phyloP scores from a whole-genome alignment of 2,888 invertebrate genomes.

The Halictus quadricinctus region DNA sequence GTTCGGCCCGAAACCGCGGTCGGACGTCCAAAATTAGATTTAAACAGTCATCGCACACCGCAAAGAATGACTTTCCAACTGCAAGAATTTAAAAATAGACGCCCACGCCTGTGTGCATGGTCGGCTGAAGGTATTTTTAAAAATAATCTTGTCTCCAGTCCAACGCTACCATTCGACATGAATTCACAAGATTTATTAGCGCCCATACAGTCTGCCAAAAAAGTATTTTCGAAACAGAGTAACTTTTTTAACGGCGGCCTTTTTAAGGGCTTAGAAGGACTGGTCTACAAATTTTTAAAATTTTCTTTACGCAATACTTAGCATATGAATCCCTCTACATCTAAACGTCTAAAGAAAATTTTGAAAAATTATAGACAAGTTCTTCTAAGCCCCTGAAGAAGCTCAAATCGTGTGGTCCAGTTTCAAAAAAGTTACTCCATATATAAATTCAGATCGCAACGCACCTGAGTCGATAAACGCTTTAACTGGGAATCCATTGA shows the following conservation, averaged over 20 bases:
- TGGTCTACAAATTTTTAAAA: neutral
- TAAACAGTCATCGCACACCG: constrained; percentile 10
- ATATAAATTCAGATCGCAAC: neutral
- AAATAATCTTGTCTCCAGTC: constrained; percentile 51
- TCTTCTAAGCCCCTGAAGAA: neutral
- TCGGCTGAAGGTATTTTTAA: constrained; percentile 43
- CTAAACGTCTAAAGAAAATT: neutral
- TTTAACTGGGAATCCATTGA: constrained; percentile 98
- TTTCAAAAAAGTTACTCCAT: neutral
- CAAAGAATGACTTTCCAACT: constrained; percentile 53
- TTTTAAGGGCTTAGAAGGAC: neutral
- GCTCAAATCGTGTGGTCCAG: neutral
- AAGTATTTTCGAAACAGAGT: neutral
- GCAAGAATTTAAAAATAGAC: constrained; percentile 68
- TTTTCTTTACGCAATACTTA: neutral
- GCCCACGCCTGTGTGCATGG: constrained; percentile 12
- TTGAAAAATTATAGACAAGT: neutral
- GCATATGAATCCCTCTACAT: neutral
- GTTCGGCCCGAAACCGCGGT: neutral
- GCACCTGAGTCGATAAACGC: constrained; percentile 98
- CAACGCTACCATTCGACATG: neutral
- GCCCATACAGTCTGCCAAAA: neutral
- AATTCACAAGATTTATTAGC: neutral
- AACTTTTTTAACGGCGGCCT: neutral
- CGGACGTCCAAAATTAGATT: constrained; percentile 68